A percentile compares a stretch with the other conserved stretches of the same genome.
phyloP scores from a whole-genome alignment of 2,113 vertebrate species.

The Nymphicus hollandicus region DNA sequence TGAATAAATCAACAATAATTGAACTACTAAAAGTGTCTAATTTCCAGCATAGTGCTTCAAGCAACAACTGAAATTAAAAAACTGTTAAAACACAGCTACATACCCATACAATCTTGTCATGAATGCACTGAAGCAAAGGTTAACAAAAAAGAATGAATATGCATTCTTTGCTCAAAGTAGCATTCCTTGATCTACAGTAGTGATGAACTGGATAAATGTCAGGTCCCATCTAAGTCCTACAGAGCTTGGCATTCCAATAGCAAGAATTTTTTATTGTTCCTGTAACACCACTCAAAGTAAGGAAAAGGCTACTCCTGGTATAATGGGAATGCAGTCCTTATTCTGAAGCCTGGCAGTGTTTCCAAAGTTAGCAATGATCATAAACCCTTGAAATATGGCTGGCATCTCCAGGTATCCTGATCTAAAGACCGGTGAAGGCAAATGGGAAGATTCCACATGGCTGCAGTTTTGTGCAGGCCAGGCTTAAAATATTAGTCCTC shows the following conservation, averaged over 20 bases:
- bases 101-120: slow-evolving; percentile 60
- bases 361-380: neutral
- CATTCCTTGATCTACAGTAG: neutral
- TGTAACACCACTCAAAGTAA: slow-evolving; percentile 11
- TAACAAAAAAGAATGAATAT: slow-evolving; percentile 59
- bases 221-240: slow-evolving; percentile 4
- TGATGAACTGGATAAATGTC: slow-evolving; percentile 30
- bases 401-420: neutral
- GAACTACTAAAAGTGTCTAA: slow-evolving; percentile 71
- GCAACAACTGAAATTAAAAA: slow-evolving; percentile 72
- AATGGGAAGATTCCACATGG: neutral
- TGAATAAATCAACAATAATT: slow-evolving; percentile 71
- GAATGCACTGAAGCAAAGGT: slow-evolving; percentile 70
- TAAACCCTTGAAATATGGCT: slow-evolving; percentile 2
- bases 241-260: neutral
- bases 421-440: neutral
- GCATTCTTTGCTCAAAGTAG: slow-evolving; percentile 9
- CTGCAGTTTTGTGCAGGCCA: neutral
- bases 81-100: slow-evolving; percentile 61
- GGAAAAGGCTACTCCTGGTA: neutral
- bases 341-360: neutral
- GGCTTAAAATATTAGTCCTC: neutral
- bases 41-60: slow-evolving; percentile 68
- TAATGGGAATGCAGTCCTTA: neutral
- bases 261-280: slow-evolving; percentile 4